Base-by-base conservation (phyloP, 1,140 invertebrate species). In the Goniozus legneri region DNA sequence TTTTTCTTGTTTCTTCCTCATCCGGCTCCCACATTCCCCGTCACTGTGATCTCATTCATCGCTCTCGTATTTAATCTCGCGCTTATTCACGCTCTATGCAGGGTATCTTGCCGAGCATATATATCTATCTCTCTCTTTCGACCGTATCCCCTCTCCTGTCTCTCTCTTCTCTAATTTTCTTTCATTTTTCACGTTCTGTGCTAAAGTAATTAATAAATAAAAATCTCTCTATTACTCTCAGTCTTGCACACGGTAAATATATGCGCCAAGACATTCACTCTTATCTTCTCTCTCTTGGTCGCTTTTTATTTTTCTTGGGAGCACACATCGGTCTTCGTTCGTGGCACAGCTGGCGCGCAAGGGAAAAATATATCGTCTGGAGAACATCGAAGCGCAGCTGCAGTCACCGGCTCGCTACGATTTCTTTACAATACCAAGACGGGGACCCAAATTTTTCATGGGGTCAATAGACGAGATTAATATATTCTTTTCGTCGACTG, bases 351-450 rank as follows among this genome's bases (percentile, higher is more conserved):
- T 65, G 65, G 58, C 60, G 54, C 60, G 49, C 42, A 48, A 62
- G 57, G 59, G 56, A 62, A 64, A 61, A 56, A 60, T 60, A 53
- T n/a, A 6, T 20, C 19, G 52, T 61, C 53, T 64, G 64, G 64
- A 64, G 64, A 65, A 65, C 62, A 38, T 58, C 56, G 55, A 54
- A 62, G 58, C 58, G 55, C 62, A 56, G 50, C 52, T 55, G 52
- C 56, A 50, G 33, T 32, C 41, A 40, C 33, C 42, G 52, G 43
- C 45, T 46, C 45, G 49, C n/a, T n/a, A n/a, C n/a, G n/a, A n/a
- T n/a, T n/a, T n/a, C n/a, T n/a, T n/a, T n/a, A n/a, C n/a, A n/a
- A n/a, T n/a, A n/a, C n/a, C n/a, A n/a, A n/a, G n/a, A n/a, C n/a
- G n/a, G n/a, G n/a, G n/a, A n/a, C n/a, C n/a, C n/a, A n/a, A n/a